Conservation (phyloP, 2,888 invertebrate genomes). For the Serripes groenlandicus region DNA sequence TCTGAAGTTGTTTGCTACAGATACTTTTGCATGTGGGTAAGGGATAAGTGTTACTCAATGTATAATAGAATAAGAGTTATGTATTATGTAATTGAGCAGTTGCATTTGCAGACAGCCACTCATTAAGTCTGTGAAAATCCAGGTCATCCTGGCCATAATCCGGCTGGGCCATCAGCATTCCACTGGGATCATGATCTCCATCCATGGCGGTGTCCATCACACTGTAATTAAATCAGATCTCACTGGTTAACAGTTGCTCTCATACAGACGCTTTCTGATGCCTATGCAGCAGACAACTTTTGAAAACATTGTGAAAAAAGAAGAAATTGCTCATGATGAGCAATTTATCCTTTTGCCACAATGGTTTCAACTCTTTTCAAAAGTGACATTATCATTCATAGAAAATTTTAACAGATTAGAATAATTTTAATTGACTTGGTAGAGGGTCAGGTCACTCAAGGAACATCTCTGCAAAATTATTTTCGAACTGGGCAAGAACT, state of each 20-base stretch:
- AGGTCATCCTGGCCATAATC: conserved; percentile 43
- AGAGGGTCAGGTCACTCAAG: too few relatives aligned
- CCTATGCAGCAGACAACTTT: neutral
- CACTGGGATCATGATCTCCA: conserved; percentile 22
- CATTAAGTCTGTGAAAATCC: conserved; percentile 43
- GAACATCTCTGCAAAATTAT: too few relatives aligned
- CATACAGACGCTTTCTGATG: neutral
- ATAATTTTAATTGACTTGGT: too few relatives aligned
- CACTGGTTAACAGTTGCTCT: neutral
- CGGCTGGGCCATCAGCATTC: conserved; percentile 18
- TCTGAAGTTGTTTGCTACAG: neutral
- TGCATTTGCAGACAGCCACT: conserved; percentile 42
- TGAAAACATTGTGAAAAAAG: neutral
- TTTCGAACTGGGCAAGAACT: too few relatives aligned
- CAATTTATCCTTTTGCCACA: too few relatives aligned
- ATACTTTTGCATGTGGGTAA: too few relatives aligned
- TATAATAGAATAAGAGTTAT: neutral
- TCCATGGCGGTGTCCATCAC: conserved; percentile 33
- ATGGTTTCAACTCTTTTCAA: too few relatives aligned
- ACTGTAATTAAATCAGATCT: conserved; percentile 25
- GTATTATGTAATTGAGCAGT: too few relatives aligned
- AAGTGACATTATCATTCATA: too few relatives aligned
- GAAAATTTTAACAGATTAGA: too few relatives aligned
- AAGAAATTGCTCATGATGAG: too few relatives aligned
- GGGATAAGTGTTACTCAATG: neutral